Conservation (phyloP, 2,113 vertebrate species). For the Xiphophorus hellerii region DNA sequence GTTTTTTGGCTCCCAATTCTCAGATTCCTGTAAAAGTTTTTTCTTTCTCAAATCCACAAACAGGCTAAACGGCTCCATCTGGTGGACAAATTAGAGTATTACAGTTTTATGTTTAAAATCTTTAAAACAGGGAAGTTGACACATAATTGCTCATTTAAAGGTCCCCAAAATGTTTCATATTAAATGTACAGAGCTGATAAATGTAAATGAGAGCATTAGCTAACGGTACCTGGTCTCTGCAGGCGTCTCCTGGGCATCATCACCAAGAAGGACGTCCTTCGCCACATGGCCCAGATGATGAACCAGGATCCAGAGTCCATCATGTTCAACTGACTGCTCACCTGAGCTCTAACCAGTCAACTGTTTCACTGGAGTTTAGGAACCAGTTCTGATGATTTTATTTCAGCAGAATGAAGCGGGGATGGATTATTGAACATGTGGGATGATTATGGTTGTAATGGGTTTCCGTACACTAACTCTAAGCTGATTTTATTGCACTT, state of each 20-base stretch:
- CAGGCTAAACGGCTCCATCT: neutral
- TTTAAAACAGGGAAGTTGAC: neutral
- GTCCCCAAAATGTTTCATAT: neutral
- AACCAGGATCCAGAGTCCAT: constrained; percentile 99
- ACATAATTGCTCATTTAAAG: no score
- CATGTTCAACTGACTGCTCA: constrained; percentile 88
- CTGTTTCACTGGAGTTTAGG: neutral
- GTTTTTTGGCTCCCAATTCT: no score
- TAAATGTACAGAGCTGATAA: neutral
- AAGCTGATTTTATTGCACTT: no score
- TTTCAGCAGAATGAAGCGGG: neutral
- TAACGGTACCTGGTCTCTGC: neutral
- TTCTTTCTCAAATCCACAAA: neutral
- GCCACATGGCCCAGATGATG: constrained; percentile 99
- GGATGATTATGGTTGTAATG: no score
- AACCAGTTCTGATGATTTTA: neutral
- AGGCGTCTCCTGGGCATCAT: constrained; percentile 84
- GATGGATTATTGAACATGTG: neutral
- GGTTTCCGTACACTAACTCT: no score
- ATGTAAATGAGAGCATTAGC: no score
- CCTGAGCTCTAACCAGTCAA: neutral
- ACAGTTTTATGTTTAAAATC: neutral
- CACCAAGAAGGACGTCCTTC: constrained; percentile 98
- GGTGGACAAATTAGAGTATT: neutral
- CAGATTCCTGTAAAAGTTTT: neutral